Percentiles rank a stretch among this genome's conserved stretches.
Conservation (phyloP, 2,888 invertebrate genomes). For the Eupithecia subfuscata region DNA sequence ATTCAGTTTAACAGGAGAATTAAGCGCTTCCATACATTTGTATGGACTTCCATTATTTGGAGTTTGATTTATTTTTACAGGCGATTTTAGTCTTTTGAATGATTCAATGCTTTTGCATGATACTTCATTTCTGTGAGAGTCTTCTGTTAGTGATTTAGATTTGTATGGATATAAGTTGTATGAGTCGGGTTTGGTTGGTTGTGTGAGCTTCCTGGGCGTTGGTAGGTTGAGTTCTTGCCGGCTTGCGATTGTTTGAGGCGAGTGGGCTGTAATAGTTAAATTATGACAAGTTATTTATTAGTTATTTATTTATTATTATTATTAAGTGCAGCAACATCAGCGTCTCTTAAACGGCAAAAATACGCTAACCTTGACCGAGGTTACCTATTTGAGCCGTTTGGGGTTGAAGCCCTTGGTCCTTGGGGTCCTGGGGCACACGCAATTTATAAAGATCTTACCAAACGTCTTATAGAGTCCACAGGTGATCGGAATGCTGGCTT, state of each 20-base stretch:
- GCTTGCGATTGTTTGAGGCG: constrained; percentile 44
- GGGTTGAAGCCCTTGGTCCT: too few species aligned
- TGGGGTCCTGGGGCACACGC: too few species aligned
- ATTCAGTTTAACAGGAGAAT: background rate
- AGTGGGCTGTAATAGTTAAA: constrained; percentile 28
- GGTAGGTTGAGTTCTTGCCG: constrained; percentile 62
- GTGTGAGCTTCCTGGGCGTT: constrained; percentile 44
- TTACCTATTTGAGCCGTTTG: too few species aligned
- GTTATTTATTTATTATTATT: too few species aligned
- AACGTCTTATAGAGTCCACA: too few species aligned
- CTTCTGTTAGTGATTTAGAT: background rate
- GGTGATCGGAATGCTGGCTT: too few species aligned
- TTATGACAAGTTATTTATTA: too few species aligned
- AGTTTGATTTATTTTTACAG: background rate
- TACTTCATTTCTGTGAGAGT: background rate
- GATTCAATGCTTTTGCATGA: background rate
- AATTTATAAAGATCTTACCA: too few species aligned
- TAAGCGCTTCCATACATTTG: constrained; percentile 14
- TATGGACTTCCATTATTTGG: background rate
- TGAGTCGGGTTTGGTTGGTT: constrained; percentile 1
- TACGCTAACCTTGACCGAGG: too few species aligned
- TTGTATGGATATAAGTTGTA: constrained; percentile 3
- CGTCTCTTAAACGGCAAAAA: too few species aligned
- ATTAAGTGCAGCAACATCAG: too few species aligned
- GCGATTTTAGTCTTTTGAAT: background rate